Evolutionary conservation across 1,140 invertebrate genomes (phyloP), one percentile per base, ranked within the genome.

Genomic region (Ostrea denselamellosa): DNA sequence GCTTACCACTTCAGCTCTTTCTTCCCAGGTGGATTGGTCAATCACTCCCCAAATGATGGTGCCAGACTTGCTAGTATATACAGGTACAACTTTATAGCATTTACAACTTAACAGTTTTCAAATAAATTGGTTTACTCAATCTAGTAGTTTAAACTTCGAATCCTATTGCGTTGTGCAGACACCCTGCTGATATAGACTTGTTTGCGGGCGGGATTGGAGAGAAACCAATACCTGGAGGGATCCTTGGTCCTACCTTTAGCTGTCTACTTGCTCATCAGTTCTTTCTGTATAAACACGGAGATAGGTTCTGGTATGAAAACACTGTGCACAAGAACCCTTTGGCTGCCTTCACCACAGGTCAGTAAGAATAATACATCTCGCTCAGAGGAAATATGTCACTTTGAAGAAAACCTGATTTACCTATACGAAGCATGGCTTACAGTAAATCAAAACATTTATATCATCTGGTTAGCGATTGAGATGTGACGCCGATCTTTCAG

Each of bases 231-330:
- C 22, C 97, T 14, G 98, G 98, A 17, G 98, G 98, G 12, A 94
- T 99, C 0, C 97, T 99, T 0, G 98, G 99, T 14, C 98, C 98
- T 0, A 99, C 98, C 0, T 98, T 99, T 93, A 98, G 98, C 25
- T 99, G 98, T 93, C 98, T 99, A 89, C 98, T 99, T 90, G 98
- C 97, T 51, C 97, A 98, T 89, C 98, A 99, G 95, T 99, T 99
- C 95, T 95, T 97, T 88, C 97, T 98, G 93, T 95, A 98, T 22
- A 96, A 98, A 88, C 95, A 97, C 88, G 99, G 99, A 85, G 99
- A 99, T 94, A 96, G 98, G 92, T 99, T 99, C 95, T 99, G 98
- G 98, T 99, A 98, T 92, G 98, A 99, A 94, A 96, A 98, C 85
- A 83, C 86, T 25, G 34, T 44, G 34, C 34, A 44, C 34, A 1